Evolutionary conservation across 2,888 invertebrate species (phyloP).

Genomic region (Alloscopus bannaensis): DNA sequence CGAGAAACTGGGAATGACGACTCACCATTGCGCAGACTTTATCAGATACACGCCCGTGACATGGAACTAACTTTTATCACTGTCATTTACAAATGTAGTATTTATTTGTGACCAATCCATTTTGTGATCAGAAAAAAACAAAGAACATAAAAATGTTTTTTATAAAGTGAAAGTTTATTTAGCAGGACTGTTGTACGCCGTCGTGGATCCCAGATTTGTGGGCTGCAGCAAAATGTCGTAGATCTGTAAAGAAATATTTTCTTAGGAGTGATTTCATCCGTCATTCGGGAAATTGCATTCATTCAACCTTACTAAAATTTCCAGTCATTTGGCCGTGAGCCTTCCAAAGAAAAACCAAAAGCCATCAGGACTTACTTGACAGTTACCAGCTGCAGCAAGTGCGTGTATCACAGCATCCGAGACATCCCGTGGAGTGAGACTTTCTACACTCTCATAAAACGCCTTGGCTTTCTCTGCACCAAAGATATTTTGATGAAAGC

Average conservation of each 20-base stretch:
- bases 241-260: conserved; percentile 24
- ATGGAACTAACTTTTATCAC: conserved; percentile 10
- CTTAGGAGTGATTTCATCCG: too few species aligned
- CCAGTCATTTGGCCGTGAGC: too few species aligned
- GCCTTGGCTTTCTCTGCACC: conserved; percentile 73
- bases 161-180: too few species aligned
- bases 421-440: conserved; percentile 79
- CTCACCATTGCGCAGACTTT: conserved; percentile 33
- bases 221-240: conserved; percentile 55
- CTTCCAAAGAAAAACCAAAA: too few species aligned
- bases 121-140: not conserved
- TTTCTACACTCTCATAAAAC: conserved; percentile 75
- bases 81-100: too few species aligned
- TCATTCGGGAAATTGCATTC: conserved; percentile 2
- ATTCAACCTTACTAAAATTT: too few species aligned
- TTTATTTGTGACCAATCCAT: too few species aligned
- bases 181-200: conserved; percentile 35
- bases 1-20: conserved; percentile 49
- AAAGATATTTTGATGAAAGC: conserved; percentile 64
- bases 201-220: conserved; percentile 17
- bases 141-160: too few species aligned
- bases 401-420: conserved; percentile 81
- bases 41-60: conserved; percentile 30
- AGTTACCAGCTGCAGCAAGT: conserved; percentile 80
- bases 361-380: conserved; percentile 79